Base-by-base conservation (phyloP, 2,888 invertebrate genomes). In the Heliconius sara region DNA sequence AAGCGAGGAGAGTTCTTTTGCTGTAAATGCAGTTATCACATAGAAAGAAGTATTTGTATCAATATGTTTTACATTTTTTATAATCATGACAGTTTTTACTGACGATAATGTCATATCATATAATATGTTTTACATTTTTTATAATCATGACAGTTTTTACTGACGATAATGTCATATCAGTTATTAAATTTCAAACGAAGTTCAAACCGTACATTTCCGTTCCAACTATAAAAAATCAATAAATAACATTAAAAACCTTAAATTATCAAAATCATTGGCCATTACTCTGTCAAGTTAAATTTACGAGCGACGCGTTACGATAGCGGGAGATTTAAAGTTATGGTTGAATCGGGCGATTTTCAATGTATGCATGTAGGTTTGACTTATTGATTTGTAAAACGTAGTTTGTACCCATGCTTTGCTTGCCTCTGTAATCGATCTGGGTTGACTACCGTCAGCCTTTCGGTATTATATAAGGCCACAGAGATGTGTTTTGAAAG, bases 311-410 rank as follows among this genome's bases (percentile, higher is more conserved):
- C 52, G 47, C 60, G 25, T 76, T 52, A 27, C 66, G 65, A 70
- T 52, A 68, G 77, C 43, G 12, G 52, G 67, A 27, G 78, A 80
- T 76, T 68, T 78, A 81, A 67, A 73, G 70, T n/a, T 63, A 30
- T n/a, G 57, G n/a, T 25, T 25, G 63, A 25, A 12, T n/a, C 12
- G 63, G 34, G 13, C 65, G 67, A 76, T 76, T 76, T 65, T 22
- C 47, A 77, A 77, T 63, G 66, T 63, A 63, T 12, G 10, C 25
- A 25, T 63, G 25, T 27, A 25, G 1, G 27, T 13, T 65, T 65
- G 10, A 67, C 34, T 22, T 67, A 67, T 67, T 67, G 34, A 67
- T 67, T 9, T 22, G 34, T 67, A 10, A 66, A 9, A n/a, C 60
- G 0, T n/a, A 60, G 22, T 52, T 52, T 19, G 16, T 19, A 1